Evolutionary conservation across 2,888 invertebrate species (phyloP).

Genomic region (Harpagoxenus sublaevis): DNA sequence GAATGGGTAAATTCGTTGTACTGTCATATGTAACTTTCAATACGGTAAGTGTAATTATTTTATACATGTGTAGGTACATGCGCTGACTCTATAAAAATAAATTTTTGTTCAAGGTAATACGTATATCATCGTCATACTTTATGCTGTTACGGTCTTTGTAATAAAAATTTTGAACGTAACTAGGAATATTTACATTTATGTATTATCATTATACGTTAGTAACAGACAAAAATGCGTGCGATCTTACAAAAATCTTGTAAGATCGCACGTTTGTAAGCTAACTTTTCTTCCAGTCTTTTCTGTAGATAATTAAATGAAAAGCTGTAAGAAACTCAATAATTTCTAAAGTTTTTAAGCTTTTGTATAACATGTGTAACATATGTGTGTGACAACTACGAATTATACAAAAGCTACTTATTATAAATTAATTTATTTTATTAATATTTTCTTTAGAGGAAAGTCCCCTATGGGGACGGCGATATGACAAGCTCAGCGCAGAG

Average conservation of each 20-base stretch:
- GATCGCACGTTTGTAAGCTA: not conserved
- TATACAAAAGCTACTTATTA: no score
- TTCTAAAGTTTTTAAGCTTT: not conserved
- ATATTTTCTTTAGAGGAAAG: no score
- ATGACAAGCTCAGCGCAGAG: no score
- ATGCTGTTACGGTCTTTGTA: constrained; percentile 33
- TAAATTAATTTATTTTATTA: no score
- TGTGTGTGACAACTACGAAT: no score
- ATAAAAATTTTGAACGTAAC: not conserved
- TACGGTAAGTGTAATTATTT: constrained; percentile 8
- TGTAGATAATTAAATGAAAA: constrained; percentile 13
- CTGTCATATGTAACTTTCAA: constrained; percentile 33
- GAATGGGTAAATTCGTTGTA: not conserved
- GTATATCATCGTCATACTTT: constrained; percentile 25
- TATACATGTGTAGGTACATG: no score
- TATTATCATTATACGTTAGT: not conserved
- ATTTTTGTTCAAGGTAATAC: constrained; percentile 27
- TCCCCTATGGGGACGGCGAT: no score
- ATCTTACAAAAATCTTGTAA: not conserved
- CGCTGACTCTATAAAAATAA: not conserved
- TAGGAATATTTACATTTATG: not conserved
- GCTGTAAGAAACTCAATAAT: not conserved
- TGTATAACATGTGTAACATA: no score
- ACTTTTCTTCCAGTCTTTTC: not conserved
- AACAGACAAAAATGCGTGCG: not conserved